A percentile compares a stretch with the other conserved stretches of the same genome.
Conservation (phyloP, 2,888 invertebrate species). For the Anagyrus pseudococci region DNA sequence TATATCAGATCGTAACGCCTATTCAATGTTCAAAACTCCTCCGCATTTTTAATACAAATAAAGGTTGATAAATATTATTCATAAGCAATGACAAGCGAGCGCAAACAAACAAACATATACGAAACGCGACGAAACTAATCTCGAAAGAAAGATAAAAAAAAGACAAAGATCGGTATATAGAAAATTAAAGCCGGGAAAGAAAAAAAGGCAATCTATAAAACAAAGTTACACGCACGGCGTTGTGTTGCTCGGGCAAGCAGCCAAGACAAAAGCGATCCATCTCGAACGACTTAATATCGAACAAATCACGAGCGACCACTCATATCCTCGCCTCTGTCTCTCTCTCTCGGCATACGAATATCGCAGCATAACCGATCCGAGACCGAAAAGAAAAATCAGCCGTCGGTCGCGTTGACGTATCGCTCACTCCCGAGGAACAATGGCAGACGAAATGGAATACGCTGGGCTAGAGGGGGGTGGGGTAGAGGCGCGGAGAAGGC, state of each 20-base stretch:
- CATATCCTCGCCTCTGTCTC: conserved; percentile 1
- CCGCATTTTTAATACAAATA: too few species aligned
- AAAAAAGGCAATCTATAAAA: conserved; percentile 15
- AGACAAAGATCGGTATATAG: too few species aligned
- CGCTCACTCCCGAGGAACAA: conserved; percentile 14
- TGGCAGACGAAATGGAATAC: conserved; percentile 19
- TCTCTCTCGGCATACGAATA: not conserved
- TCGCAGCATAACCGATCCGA: conserved; percentile 7
- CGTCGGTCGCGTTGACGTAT: conserved; percentile 28
- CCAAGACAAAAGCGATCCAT: conserved; percentile 14
- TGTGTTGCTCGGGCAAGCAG: conserved; percentile 1
- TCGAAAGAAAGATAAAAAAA: too few species aligned
- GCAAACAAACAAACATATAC: too few species aligned
- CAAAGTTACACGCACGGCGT: conserved; percentile 8
- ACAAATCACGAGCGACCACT: conserved; percentile 16
- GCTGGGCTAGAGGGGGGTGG: not conserved
- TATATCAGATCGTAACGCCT: too few species aligned
- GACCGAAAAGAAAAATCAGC: conserved; percentile 19
- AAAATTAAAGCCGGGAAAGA: too few species aligned
- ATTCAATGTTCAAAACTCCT: too few species aligned
- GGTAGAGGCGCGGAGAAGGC: not conserved
- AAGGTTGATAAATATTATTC: too few species aligned
- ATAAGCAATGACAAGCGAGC: too few species aligned
- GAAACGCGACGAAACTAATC: too few species aligned
- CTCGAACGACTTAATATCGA: conserved; percentile 22